Conservation (phyloP, 2,888 invertebrate species). For the Nymphalis urticae region DNA sequence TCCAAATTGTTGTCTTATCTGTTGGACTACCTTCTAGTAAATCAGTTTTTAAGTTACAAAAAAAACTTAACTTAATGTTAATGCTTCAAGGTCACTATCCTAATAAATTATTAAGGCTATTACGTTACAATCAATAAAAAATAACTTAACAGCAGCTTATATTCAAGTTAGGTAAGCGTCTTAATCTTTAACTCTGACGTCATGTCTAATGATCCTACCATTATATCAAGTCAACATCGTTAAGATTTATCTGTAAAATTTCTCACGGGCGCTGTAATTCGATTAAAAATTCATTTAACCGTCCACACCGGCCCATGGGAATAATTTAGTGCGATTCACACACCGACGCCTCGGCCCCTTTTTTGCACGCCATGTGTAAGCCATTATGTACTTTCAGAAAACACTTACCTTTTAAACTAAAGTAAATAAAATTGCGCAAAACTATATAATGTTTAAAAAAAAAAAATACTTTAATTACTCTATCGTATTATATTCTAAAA, state of each 20-base stretch:
- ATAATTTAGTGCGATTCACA: conserved; percentile 79
- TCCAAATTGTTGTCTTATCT: too few relatives aligned
- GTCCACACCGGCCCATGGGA: conserved; percentile 71
- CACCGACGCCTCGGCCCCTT: conserved; percentile 61
- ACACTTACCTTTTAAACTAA: conserved; percentile 3
- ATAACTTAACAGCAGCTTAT: neutral
- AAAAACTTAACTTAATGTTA: too few relatives aligned
- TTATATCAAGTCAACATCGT: conserved; percentile 59
- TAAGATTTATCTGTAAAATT: conserved; percentile 75
- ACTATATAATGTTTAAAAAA: too few relatives aligned
- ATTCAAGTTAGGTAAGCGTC: conserved; percentile 6
- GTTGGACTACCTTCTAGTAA: too few relatives aligned
- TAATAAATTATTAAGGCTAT: neutral
- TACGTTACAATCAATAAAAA: neutral
- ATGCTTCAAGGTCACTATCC: too few relatives aligned
- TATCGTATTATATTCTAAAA: too few relatives aligned
- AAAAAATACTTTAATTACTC: too few relatives aligned
- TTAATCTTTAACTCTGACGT: conserved; percentile 27
- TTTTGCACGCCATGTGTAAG: conserved; percentile 28
- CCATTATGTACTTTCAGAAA: conserved; percentile 6
- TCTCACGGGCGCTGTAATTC: conserved; percentile 75
- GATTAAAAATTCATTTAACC: conserved; percentile 81
- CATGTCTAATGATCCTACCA: conserved; percentile 46
- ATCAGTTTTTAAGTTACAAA: too few relatives aligned
- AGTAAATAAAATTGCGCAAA: neutral